Evolutionary conservation across 2,888 invertebrate genomes (phyloP).

Genomic region (Metallyticus violacea): DNA sequence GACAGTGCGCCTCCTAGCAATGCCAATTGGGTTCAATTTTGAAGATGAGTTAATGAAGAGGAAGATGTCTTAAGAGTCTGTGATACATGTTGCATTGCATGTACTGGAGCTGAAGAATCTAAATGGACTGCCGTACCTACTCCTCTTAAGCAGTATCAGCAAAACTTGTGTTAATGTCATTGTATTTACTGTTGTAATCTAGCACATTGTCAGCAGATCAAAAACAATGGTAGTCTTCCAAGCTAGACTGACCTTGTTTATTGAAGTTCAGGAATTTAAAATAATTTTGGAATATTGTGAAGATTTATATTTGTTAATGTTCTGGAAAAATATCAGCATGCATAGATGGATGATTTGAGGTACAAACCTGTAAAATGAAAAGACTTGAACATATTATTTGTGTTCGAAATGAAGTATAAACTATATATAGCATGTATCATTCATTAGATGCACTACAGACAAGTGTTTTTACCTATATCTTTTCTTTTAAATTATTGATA

Average conservation of each 20-base stretch:
- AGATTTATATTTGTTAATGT: too few relatives aligned
- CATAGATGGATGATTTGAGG: neutral
- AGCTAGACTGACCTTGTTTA: neutral
- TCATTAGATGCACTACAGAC: neutral
- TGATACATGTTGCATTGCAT: neutral
- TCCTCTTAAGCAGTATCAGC: neutral
- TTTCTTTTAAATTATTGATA: too few relatives aligned
- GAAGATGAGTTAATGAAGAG: constrained; percentile 34
- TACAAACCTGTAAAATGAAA: neutral
- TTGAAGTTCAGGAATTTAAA: neutral
- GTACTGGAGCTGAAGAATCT: neutral
- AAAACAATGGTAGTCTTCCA: neutral
- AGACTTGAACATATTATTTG: neutral
- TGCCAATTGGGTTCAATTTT: constrained; percentile 49
- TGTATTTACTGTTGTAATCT: constrained; percentile 7
- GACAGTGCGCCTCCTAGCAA: constrained; percentile 33
- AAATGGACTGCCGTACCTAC: neutral
- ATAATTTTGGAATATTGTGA: too few relatives aligned
- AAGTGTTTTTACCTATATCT: neutral
- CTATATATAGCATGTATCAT: neutral
- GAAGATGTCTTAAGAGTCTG: neutral
- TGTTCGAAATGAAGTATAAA: neutral
- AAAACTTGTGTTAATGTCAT: constrained; percentile 11
- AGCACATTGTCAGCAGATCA: constrained; percentile 10
- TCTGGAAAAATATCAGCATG: neutral